Percentiles rank a stretch among this genome's conserved stretches.
Evolutionary conservation across 2,797 vertebrate species (phyloP).

Genomic region (Columba guinea): DNA sequence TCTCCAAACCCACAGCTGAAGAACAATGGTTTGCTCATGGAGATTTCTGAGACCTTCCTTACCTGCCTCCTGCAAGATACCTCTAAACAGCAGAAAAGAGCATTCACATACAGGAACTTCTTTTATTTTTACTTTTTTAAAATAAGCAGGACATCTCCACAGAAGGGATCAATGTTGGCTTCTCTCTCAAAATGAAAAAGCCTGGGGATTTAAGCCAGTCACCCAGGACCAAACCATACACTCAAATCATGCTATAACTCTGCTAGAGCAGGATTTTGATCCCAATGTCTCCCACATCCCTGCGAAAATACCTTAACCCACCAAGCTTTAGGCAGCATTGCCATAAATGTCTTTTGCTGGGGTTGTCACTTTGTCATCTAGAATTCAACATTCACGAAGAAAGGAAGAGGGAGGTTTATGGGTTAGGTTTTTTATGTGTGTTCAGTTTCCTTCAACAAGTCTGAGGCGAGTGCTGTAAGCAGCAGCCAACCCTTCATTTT

Average conservation of each 20-base stretch:
- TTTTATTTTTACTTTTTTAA: not conserved
- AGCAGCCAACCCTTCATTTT: not conserved
- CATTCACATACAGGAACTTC: not conserved
- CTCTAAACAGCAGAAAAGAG: not conserved
- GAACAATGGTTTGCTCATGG: not conserved
- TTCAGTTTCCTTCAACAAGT: conserved; percentile 6
- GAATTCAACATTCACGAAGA: not conserved
- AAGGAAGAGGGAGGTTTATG: not conserved
- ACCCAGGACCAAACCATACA: not conserved
- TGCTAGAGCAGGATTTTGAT: not conserved
- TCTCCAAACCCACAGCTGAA: not conserved
- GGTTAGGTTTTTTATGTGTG: not conserved
- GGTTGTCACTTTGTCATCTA: not conserved
- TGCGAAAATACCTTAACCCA: not conserved
- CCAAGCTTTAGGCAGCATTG: not conserved
- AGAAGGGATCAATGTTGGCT: not conserved
- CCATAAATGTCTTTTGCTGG: not conserved
- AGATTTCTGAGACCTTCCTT: not conserved
- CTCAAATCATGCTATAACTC: not conserved
- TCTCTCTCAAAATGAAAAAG: not conserved
- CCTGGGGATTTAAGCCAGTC: not conserved
- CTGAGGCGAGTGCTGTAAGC: not conserved
- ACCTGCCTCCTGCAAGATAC: not conserved
- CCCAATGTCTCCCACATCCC: not conserved
- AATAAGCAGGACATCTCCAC: not conserved